A percentile compares a stretch with the other conserved stretches of the same genome.
phyloP scores from a whole-genome alignment of 2,113 vertebrate genomes.

The Leptocoma aspasia region DNA sequence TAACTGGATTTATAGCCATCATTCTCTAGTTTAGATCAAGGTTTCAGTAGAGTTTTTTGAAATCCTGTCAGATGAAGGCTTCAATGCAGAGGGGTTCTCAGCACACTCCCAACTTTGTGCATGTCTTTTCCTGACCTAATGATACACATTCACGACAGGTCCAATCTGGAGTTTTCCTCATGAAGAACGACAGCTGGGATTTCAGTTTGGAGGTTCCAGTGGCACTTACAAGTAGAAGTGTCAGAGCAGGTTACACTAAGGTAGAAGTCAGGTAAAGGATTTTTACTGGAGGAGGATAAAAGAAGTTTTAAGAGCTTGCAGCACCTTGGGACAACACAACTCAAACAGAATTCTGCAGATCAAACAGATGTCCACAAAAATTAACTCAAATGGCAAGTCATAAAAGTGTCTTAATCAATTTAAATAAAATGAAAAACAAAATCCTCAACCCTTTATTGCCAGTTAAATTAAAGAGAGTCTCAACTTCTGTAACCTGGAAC shows the following conservation, averaged over 20 bases:
- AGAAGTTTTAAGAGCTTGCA: background rate
- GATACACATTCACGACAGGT: background rate
- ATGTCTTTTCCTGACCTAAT: background rate
- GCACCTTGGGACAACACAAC: background rate
- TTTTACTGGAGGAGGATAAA: background rate
- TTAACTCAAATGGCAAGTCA: background rate
- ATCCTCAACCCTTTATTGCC: background rate
- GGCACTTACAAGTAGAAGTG: slow-evolving; percentile 40
- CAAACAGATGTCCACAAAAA: background rate
- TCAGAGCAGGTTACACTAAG: slow-evolving; percentile 27
- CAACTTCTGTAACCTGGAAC: background rate
- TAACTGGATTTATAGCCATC: background rate
- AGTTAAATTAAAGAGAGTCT: background rate
- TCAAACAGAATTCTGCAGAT: background rate
- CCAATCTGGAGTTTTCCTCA: slow-evolving; percentile 6
- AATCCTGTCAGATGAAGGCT: background rate
- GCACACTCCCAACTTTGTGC: background rate
- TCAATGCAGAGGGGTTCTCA: background rate
- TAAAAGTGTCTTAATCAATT: background rate
- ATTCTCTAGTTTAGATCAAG: background rate
- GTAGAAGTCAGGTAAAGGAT: background rate
- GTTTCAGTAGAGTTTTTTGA: background rate
- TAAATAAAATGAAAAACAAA: background rate
- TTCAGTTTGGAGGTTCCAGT: slow-evolving; percentile 35
- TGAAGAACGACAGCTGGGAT: slow-evolving; percentile 53